Evolutionary conservation across 2,797 vertebrate species (phyloP).

Genomic region (Peromyscus aztecus): DNA sequence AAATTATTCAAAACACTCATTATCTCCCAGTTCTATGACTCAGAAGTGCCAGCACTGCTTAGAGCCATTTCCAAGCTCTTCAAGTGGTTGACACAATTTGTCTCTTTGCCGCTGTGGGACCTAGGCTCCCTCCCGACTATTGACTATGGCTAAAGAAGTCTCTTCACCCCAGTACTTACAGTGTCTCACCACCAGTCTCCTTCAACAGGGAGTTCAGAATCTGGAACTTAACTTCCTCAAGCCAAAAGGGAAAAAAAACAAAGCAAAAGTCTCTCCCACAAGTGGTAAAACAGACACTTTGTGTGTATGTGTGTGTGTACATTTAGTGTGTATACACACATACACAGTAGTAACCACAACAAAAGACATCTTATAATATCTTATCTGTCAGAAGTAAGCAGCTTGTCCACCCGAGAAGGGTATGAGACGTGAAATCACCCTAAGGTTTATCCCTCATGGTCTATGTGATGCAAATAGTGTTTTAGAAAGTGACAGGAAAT

Average conservation of each 20-base stretch:
- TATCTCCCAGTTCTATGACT: neutral
- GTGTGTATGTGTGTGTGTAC: neutral
- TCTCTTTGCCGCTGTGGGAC: neutral
- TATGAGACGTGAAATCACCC: neutral
- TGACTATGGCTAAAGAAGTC: neutral
- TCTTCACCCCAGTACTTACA: neutral
- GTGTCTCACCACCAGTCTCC: neutral
- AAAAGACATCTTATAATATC: neutral
- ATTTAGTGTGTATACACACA: neutral
- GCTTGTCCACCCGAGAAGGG: rapidly evolving
- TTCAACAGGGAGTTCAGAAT: neutral
- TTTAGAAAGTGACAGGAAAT: neutral
- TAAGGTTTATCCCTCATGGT: neutral
- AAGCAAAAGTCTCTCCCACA: neutral
- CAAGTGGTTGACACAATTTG: neutral
- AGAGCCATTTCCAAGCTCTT: neutral
- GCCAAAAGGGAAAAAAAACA: neutral
- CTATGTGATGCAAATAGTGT: neutral
- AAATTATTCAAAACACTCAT: neutral
- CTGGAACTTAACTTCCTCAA: neutral
- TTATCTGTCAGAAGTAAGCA: neutral
- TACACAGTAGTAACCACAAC: neutral
- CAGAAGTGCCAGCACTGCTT: neutral
- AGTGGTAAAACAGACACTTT: neutral
- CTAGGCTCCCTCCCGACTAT: rapidly evolving